Conservation (phyloP, 2,888 invertebrate species). For the Saturnia japonica region DNA sequence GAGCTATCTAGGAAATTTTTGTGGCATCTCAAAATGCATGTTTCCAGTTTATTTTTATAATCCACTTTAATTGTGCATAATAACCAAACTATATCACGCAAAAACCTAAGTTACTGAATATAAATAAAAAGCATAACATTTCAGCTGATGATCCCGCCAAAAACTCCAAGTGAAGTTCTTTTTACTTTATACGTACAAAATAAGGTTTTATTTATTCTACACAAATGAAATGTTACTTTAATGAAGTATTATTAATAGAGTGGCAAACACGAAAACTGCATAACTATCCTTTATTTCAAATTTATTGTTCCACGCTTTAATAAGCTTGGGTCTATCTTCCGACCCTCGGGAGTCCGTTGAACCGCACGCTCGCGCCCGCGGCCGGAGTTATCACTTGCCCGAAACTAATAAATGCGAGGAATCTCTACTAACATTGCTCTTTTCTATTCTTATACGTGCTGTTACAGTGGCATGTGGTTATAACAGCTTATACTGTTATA, state of each 20-base stretch:
- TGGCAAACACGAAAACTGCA: slow-evolving; percentile 69
- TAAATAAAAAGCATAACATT: no score
- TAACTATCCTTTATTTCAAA: slow-evolving; percentile 79
- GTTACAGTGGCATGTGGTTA: slow-evolving; percentile 45
- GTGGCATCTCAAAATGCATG: no score
- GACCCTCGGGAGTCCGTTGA: slow-evolving; percentile 11
- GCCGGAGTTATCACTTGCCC: slow-evolving; percentile 11
- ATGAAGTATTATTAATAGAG: slow-evolving; percentile 50
- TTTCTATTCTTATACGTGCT: slow-evolving; percentile 29
- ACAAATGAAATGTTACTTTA: neutral
- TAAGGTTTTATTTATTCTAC: no score
- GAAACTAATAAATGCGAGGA: slow-evolving; percentile 28
- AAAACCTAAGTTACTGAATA: no score
- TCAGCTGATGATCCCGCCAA: no score
- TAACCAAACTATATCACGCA: no score
- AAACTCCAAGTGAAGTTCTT: no score
- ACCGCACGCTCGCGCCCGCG: slow-evolving; percentile 13
- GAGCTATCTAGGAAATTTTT: no score
- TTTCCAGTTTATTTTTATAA: no score
- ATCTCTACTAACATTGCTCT: slow-evolving; percentile 30
- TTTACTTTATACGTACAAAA: no score
- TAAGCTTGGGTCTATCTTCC: slow-evolving; percentile 51
- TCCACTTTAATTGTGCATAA: no score
- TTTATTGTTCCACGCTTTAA: slow-evolving; percentile 74
- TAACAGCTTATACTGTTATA: slow-evolving; percentile 33